phyloP scores from a whole-genome alignment of 1,140 invertebrate species.

The Drosophila simulans region DNA sequence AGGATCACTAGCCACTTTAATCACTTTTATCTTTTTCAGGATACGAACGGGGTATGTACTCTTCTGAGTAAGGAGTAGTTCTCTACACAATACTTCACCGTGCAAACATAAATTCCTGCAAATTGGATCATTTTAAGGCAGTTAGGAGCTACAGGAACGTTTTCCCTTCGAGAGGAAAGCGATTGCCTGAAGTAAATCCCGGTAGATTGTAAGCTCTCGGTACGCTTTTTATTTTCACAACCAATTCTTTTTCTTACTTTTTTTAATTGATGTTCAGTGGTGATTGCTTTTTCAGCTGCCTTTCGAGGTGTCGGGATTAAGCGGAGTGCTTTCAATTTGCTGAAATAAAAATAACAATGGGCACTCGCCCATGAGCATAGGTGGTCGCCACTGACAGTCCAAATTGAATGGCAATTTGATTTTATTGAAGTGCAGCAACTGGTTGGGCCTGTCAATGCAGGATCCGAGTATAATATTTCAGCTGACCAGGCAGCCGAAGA shows the following conservation, averaged over 20 bases:
- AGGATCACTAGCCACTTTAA: too few relatives aligned
- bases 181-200: conserved; percentile 22
- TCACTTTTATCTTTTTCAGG: too few relatives aligned
- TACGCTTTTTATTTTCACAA: conserved; percentile 21
- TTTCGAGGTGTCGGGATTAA: conserved; percentile 61
- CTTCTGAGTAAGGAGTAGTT: not conserved
- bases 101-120: conserved; percentile 7
- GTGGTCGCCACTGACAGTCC: conserved; percentile 53
- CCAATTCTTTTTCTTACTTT: conserved; percentile 26
- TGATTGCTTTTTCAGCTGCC: conserved; percentile 67
- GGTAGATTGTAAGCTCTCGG: conserved; percentile 34
- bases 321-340: conserved; percentile 69
- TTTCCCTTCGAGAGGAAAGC: conserved; percentile 2
- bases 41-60: too few relatives aligned
- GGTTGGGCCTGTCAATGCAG: conserved; percentile 69
- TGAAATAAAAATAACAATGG: conserved; percentile 57
- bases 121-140: conserved; percentile 27
- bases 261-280: conserved; percentile 52
- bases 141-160: conserved; percentile 19
- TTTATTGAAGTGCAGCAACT: conserved; percentile 69
- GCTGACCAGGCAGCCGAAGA: conserved; percentile 35
- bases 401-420: conserved; percentile 74
- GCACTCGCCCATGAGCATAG: conserved; percentile 9
- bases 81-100: not conserved
- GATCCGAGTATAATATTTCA: conserved; percentile 70